These are phyloP conservation scores for Schizopygopsis malacanthus DNA, from an alignment of 2,797 vertebrate genomes.

Conservation along the genomic window DNA sequence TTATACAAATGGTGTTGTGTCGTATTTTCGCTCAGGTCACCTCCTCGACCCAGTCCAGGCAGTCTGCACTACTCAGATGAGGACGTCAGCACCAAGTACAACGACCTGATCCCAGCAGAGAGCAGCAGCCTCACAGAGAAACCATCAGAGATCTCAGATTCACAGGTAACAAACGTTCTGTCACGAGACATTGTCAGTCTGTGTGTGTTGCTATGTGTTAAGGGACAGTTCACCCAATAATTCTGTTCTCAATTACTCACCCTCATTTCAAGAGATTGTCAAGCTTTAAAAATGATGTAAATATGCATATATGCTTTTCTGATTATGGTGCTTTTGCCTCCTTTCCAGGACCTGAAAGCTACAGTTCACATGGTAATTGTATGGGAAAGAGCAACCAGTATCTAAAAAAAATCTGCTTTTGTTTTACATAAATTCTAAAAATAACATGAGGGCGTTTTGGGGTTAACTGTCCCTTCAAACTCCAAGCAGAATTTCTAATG, in stretches of 20 bases:
- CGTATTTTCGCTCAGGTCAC: conserved; percentile 79
- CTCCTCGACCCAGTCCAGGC: conserved; percentile 93
- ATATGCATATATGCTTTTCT: not conserved
- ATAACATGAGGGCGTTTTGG: not conserved
- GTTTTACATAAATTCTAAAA: not conserved
- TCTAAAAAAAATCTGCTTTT: not conserved
- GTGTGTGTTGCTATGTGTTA: not conserved
- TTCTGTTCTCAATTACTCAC: conserved; percentile 2
- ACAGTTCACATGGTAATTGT: not conserved
- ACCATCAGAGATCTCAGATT: conserved; percentile 94
- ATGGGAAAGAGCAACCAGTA: not conserved
- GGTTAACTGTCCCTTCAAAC: conserved; percentile 13
- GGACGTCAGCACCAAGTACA: conserved; percentile 95
- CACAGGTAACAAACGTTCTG: conserved; percentile 81
- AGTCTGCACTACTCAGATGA: conserved; percentile 97
- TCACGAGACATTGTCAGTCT: not conserved
- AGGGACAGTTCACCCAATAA: not conserved
- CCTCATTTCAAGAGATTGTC: not conserved
- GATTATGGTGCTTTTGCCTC: not conserved
- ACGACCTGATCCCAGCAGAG: conserved; percentile 93
- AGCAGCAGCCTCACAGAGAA: conserved; percentile 98
- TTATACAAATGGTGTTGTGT: not conserved
- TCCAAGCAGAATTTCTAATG: not conserved
- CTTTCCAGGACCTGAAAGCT: not conserved
- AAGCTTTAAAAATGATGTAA: not conserved